Percentiles rank a stretch among this genome's conserved stretches.
Conservation (phyloP, 2,113 vertebrate species). For the Glaucomys volans region DNA sequence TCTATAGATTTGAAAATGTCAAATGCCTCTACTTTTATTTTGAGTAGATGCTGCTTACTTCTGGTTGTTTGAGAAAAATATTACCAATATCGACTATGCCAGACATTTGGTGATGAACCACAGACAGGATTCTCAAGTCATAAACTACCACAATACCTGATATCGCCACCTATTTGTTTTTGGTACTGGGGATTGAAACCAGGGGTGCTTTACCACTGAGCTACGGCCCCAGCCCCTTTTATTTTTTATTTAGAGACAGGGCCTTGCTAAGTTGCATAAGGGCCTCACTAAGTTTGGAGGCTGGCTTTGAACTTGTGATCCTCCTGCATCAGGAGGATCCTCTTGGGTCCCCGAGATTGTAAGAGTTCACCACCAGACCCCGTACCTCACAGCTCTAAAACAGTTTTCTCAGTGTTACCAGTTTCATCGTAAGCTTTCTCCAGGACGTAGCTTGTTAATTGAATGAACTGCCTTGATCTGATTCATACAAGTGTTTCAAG, state of each 20-base stretch:
- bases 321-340: too few species aligned
- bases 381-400: background rate
- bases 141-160: background rate
- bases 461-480: background rate
- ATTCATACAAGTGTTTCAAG: background rate
- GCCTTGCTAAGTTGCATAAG: too few species aligned
- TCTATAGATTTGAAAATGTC: background rate
- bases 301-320: too few species aligned
- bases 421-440: background rate
- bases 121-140: background rate
- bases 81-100: background rate
- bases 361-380: too few species aligned
- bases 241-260: too few species aligned
- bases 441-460: background rate
- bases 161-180: too few species aligned
- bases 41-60: background rate
- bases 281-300: too few species aligned
- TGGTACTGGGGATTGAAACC: too few species aligned
- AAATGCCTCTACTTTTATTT: background rate
- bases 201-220: too few species aligned
- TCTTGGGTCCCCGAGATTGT: too few species aligned
- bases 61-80: background rate
- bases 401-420: background rate
- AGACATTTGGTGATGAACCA: background rate
- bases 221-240: too few species aligned